Base-by-base conservation (phyloP, 2,113 vertebrate species). In the Egretta garzetta region DNA sequence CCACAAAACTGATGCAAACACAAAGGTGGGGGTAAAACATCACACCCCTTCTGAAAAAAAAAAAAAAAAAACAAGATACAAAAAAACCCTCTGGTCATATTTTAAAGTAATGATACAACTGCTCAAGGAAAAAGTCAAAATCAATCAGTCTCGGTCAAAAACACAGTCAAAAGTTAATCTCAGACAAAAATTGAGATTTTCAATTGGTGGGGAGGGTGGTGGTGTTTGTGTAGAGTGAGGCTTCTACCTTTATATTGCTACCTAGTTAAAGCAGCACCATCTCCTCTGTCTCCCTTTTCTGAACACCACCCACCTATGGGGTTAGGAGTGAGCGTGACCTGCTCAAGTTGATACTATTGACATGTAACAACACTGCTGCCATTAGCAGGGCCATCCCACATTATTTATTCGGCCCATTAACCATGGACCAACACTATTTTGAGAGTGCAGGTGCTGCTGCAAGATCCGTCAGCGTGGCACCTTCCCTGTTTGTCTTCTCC, bases 391-490 rank as follows among this genome's bases (percentile, higher is more conserved):
- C 33, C 45, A 23, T 41, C 32, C 80, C 4, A 0, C 10, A 3
- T 58, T 72, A 58, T 35, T 66, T 72, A 63, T 76, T 88, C 35
- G 66, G 35, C 52, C 33, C 18, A 9, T 75, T 75, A 85, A 58
- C 79, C 15, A 24, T 1, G 9, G 39, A 9, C 21, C 1, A 2
- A 49, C 77, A 76, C 28, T 21, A 14, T 60, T 71, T 71, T 64
- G 43, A 16, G 12, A 72, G 39, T 6, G 12, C 52, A 77, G 59
- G 41, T 49, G 27, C 41, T 74, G 14, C 53, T 2, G 2, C 28
- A 47, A 63, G 28, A 50, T 10, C 74, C 1, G 0, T 80, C 70
- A 83, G 52, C 1, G 3, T 0, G 0, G 20, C 28, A 80, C 26
- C 9, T 3, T 20, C 60, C 7, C 0, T 58, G 64, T 55, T 91